A percentile compares a stretch with the other conserved stretches of the same genome.
Conservation (phyloP, 2,888 invertebrate genomes). For the Lochmaea crataegi region DNA sequence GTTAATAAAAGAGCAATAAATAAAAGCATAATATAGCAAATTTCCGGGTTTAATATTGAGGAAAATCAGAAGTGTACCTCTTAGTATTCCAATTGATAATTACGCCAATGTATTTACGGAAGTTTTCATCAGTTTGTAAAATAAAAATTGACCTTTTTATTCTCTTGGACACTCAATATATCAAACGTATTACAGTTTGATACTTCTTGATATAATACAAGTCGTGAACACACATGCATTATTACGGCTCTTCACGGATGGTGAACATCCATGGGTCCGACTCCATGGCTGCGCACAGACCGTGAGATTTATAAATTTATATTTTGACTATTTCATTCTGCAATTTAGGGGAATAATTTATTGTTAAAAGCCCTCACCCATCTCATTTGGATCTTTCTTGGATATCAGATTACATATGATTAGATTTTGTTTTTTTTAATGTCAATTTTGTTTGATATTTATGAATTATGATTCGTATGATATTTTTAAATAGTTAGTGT, state of each 20-base stretch:
- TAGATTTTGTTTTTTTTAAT: slow-evolving; percentile 37
- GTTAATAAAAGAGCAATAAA: too few relatives aligned
- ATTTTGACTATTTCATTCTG: slow-evolving; percentile 66
- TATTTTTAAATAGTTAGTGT: background rate
- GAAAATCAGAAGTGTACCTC: too few relatives aligned
- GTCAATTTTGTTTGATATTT: background rate
- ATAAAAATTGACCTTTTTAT: slow-evolving; percentile 29
- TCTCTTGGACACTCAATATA: slow-evolving; percentile 24
- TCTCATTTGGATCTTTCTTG: slow-evolving; percentile 47
- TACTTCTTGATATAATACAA: slow-evolving; percentile 56
- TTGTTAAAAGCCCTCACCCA: slow-evolving; percentile 52
- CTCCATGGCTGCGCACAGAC: slow-evolving; percentile 56
- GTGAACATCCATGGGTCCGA: slow-evolving; percentile 59
- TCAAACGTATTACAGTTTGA: slow-evolving; percentile 37
- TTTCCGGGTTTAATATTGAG: too few relatives aligned
- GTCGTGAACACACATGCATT: slow-evolving; percentile 63
- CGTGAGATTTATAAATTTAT: slow-evolving; percentile 67
- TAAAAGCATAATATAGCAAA: too few relatives aligned
- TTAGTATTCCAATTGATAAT: too few relatives aligned
- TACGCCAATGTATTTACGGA: background rate
- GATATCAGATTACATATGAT: slow-evolving; percentile 55
- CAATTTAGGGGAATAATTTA: slow-evolving; percentile 64
- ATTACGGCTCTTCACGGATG: slow-evolving; percentile 62
- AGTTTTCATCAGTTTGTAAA: slow-evolving; percentile 11
- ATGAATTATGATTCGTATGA: background rate